Conservation (phyloP, 2,113 vertebrate species). For the Sapajus apella region DNA sequence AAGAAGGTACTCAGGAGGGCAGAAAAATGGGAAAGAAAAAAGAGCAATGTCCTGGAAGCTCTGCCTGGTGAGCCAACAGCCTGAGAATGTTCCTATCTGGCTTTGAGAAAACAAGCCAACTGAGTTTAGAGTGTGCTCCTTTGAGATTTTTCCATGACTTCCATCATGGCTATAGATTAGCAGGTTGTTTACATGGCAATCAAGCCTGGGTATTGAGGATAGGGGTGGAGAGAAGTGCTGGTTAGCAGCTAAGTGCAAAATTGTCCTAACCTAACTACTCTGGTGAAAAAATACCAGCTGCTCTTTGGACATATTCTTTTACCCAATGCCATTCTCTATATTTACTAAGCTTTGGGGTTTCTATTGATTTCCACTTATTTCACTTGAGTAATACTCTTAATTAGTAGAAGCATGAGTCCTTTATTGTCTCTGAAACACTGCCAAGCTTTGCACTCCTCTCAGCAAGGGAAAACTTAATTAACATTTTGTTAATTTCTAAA, state of each 20-base stretch:
- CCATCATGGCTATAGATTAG: constrained; percentile 41
- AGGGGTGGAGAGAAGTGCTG: neutral
- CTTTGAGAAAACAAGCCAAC: neutral
- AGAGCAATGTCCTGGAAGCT: neutral
- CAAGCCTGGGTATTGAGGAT: neutral
- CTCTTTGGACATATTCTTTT: neutral
- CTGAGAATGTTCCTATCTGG: neutral
- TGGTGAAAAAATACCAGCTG: constrained; percentile 30
- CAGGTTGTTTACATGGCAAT: constrained; percentile 45
- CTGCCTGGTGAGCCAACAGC: neutral
- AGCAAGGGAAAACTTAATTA: constrained; percentile 57
- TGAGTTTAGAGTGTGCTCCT: neutral
- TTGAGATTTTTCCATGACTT: constrained; percentile 50
- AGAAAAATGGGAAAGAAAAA: neutral
- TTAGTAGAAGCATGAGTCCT: constrained; percentile 18
- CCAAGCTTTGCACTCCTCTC: constrained; percentile 31
- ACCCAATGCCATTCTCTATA: neutral
- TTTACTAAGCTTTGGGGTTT: constrained; percentile 37
- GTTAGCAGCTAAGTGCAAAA: constrained; percentile 36
- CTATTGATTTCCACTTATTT: constrained; percentile 45
- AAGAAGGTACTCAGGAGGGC: neutral
- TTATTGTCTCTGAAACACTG: constrained; percentile 49
- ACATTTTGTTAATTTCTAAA: constrained; percentile 53
- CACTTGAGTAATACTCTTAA: constrained; percentile 43
- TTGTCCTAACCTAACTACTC: constrained; percentile 15